Evolutionary conservation across 2,113 vertebrate species (phyloP).

Genomic region (Daboia siamensis): DNA sequence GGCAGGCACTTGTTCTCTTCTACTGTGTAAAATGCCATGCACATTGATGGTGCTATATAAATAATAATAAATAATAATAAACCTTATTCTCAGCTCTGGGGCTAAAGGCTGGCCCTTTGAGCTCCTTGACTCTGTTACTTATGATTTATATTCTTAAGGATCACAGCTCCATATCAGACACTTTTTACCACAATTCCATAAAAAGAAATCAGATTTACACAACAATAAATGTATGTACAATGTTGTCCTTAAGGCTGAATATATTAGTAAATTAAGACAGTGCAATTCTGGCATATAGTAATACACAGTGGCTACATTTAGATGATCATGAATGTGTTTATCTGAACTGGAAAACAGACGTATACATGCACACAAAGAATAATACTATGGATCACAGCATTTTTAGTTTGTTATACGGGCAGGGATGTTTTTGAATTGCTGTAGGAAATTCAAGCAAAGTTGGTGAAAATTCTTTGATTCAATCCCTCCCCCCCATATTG

Average conservation of each 20-base stretch:
- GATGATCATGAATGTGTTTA: not conserved
- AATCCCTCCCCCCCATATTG: not conserved
- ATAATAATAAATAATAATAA: slow-evolving; percentile 11
- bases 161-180: not conserved
- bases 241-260: not conserved
- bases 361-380: not conserved
- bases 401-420: not conserved
- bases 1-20: slow-evolving; percentile 10
- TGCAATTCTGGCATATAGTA: not conserved
- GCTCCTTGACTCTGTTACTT: slow-evolving; percentile 17
- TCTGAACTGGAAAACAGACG: not conserved
- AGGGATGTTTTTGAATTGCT: not conserved
- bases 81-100: slow-evolving; percentile 14
- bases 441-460: not conserved
- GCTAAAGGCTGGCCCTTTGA: slow-evolving; percentile 23
- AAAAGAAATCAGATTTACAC: not conserved
- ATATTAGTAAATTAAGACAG: not conserved
- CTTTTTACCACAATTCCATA: not conserved
- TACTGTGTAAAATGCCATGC: slow-evolving; percentile 18
- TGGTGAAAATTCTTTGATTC: not conserved
- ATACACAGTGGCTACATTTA: not conserved
- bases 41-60: slow-evolving; percentile 29
- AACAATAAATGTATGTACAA: not conserved
- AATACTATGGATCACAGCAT: not conserved
- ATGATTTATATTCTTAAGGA: not conserved